phyloP scores from a whole-genome alignment of 2,797 vertebrate genomes.

The Huso huso region DNA sequence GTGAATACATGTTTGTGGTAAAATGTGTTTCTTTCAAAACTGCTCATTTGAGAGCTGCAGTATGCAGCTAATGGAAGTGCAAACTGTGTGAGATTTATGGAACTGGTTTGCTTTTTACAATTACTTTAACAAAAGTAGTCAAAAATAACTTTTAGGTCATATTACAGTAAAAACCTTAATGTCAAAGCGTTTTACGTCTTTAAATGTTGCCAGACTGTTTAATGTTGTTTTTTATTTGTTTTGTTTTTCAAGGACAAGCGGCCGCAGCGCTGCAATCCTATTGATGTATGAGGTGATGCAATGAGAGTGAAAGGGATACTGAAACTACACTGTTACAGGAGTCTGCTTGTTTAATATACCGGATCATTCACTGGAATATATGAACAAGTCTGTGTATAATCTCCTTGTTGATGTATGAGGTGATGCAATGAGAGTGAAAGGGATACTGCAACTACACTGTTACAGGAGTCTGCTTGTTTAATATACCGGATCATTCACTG shows the following conservation, averaged over 20 bases:
- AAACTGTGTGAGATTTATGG: no score
- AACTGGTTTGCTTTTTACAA: no score
- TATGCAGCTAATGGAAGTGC: no score
- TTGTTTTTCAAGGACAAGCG: background rate
- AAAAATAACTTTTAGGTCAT: background rate
- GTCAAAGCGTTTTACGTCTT: background rate
- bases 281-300: background rate
- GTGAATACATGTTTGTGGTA: no score
- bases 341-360: background rate
- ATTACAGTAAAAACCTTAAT: background rate
- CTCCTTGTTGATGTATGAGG: background rate
- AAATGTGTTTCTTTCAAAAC: no score
- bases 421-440: background rate
- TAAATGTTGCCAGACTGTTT: background rate
- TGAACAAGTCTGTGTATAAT: no score
- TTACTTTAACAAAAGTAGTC: background rate
- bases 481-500: no score
- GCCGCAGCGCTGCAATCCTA: background rate
- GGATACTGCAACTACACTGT: background rate
- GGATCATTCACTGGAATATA: no score
- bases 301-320: background rate
- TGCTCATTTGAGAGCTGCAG: no score
- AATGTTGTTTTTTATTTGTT: background rate
- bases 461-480: background rate
- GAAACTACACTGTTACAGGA: background rate